Conservation (phyloP, 2,888 invertebrate species). For the Teleiodes luculella region DNA sequence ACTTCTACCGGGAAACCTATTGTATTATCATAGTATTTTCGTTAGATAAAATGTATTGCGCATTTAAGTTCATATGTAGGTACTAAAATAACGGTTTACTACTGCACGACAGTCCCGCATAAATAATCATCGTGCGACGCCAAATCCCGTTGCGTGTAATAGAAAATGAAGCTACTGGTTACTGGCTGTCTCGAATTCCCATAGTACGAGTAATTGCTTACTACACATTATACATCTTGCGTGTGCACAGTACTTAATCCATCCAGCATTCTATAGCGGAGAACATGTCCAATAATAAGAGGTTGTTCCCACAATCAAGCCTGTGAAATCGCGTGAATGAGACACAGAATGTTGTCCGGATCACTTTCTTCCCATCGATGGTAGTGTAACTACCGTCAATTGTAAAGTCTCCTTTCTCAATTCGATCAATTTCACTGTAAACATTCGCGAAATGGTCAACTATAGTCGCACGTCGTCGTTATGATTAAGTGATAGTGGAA, state of each 20-base stretch:
- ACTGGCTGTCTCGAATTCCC: conserved; percentile 16
- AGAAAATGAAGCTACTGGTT: conserved; percentile 19
- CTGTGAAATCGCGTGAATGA: conserved; percentile 41
- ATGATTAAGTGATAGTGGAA: conserved; percentile 33
- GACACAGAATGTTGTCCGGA: conserved; percentile 30
- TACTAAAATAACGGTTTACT: neutral
- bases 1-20: no score
- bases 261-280: conserved; percentile 24
- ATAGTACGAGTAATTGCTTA: conserved; percentile 25
- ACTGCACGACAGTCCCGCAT: neutral
- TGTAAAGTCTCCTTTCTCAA: conserved; percentile 40
- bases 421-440: conserved; percentile 50
- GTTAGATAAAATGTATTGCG: no score
- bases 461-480: conserved; percentile 24
- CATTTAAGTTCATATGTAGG: no score
- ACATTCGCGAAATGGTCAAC: conserved; percentile 34
- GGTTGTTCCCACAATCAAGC: conserved; percentile 37
- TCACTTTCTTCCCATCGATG: conserved; percentile 45
- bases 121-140: conserved; percentile 1
- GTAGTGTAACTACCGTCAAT: conserved; percentile 40
- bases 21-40: no score
- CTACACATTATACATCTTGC: conserved; percentile 21
- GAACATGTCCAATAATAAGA: conserved; percentile 30
- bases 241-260: conserved; percentile 28
- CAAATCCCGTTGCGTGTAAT: conserved; percentile 17